Percentiles rank a stretch among this genome's conserved stretches.
These are phyloP conservation scores for Anomalospiza imberbis DNA, from an alignment of 2,797 vertebrate species.

Conservation along the genomic window DNA sequence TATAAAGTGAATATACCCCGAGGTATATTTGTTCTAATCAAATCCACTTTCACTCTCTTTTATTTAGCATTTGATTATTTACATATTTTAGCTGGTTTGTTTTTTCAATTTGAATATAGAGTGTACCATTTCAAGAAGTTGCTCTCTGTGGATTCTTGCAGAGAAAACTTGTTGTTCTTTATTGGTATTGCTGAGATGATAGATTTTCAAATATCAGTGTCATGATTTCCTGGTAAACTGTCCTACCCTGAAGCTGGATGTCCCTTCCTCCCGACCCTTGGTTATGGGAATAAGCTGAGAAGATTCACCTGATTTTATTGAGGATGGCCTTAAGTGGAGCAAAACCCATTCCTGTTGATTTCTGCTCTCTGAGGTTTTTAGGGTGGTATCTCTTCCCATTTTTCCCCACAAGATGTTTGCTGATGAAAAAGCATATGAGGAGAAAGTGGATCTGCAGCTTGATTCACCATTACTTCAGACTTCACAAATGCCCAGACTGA, in stretches of 20 bases:
- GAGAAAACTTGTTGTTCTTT: not conserved
- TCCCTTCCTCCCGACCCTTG: not conserved
- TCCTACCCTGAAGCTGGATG: not conserved
- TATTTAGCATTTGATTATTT: not conserved
- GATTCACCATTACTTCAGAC: not conserved
- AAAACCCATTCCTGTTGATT: not conserved
- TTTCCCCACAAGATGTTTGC: not conserved
- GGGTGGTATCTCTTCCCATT: not conserved
- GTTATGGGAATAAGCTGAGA: not conserved
- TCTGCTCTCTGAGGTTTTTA: not conserved
- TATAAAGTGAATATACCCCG: not conserved
- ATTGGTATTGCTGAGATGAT: not conserved
- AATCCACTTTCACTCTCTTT: not conserved
- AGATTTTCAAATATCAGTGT: not conserved
- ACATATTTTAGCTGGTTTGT: not conserved
- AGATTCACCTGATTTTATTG: not conserved
- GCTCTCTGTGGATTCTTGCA: not conserved
- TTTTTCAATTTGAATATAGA: not conserved
- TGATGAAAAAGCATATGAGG: accelerated
- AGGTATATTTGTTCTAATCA: not conserved
- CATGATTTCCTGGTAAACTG: not conserved
- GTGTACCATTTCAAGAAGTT: not conserved
- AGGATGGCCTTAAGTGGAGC: not conserved
- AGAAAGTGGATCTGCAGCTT: not conserved
- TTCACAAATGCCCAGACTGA: not conserved